Base-by-base conservation (phyloP, 2,113 vertebrate genomes). In the Tursiops truncatus region DNA sequence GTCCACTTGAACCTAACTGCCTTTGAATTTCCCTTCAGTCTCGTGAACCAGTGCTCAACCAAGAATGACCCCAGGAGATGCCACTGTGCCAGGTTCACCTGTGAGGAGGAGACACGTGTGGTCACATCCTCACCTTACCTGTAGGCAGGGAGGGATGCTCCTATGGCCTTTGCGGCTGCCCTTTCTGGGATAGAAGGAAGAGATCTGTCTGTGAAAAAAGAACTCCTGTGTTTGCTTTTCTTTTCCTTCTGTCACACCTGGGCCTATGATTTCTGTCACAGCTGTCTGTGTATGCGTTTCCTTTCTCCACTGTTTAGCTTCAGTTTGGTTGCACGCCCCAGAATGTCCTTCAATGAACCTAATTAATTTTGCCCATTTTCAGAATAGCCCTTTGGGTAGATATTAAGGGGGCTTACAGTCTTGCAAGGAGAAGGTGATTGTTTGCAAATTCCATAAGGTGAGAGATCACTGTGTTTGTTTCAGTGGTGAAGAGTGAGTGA, bases 381-480 rank as follows among this genome's bases (percentile, higher is more conserved):
- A 96, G 84, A 94, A 23, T 3, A 7, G 87, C 17, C 20, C 38
- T 21, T 74, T 87, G 28, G 62, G 82, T 77, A 92, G 96, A 91
- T 38, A 77, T 86, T 95, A 90, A 96, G 86, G 15, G 33, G 50
- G 36, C 10, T 97, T 85, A 62, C 2, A n/a, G 74, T 76, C 33
- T 94, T 88, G 44, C 0, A 77, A 81, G 41, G 13, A 67, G 81
- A 73, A 58, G 85, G 17, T 11, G 28, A 67, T 50, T 70, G 4
- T 79, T 97, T 92, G 60, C 11, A 65, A 58, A 62, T 41, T 38
- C 62, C 62, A 5, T 8, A n/a, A 76, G 62, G 31, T 41, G 28
- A 79, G 93, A 97, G 86, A 88, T 71, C 11, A 10, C 3, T 60
- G 62, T 58, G 89, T 70, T 70, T 6, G 6, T 94, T 96, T 96